These are phyloP conservation scores for Mionectes olivaceus DNA, from an alignment of 2,797 vertebrate genomes.

Conservation along the genomic window DNA sequence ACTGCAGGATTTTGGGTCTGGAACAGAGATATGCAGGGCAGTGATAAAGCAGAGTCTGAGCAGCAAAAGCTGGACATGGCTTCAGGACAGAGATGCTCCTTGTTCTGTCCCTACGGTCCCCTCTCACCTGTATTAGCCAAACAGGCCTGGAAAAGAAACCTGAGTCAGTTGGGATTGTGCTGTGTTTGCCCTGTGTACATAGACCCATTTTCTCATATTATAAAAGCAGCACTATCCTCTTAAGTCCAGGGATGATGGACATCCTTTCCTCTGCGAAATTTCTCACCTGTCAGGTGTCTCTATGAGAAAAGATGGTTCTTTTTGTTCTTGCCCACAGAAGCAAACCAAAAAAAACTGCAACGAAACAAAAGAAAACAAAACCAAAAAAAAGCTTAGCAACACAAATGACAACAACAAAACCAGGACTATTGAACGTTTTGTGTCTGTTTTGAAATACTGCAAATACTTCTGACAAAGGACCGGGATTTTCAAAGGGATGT, in stretches of 20 bases:
- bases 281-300: not conserved
- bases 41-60: not conserved
- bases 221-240: not conserved
- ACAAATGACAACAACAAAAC: not conserved
- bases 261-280: not conserved
- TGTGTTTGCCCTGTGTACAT: not conserved
- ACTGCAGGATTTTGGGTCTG: not conserved
- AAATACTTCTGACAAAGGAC: not conserved
- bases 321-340: not conserved
- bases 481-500: constrained; percentile 15
- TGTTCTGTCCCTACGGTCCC: not conserved
- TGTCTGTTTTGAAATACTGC: not conserved
- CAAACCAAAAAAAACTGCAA: not conserved
- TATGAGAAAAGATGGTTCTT: not conserved
- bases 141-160: not conserved
- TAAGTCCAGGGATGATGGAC: not conserved
- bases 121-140: not conserved
- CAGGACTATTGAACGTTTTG: not conserved
- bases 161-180: not conserved
- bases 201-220: not conserved
- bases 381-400: not conserved
- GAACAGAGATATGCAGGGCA: not conserved
- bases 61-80: not conserved
- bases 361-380: not conserved
- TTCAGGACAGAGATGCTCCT: not conserved